A percentile compares a stretch with the other conserved stretches of the same genome.
These are phyloP conservation scores for Heliothis subflexa DNA, from an alignment of 1,140 invertebrate species.

Conservation along the genomic window DNA sequence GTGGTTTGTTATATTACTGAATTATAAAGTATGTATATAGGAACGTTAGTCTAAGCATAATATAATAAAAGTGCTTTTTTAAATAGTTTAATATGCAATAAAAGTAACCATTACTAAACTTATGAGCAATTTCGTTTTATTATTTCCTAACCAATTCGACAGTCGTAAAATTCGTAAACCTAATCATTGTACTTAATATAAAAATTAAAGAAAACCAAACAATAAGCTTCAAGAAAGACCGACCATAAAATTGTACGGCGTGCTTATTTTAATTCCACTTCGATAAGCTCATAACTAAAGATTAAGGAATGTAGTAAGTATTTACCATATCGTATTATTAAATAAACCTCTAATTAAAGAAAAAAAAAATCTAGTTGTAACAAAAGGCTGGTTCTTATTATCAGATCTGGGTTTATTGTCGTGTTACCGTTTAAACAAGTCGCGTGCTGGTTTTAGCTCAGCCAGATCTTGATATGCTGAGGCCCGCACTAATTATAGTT, in stretches of 20 bases:
- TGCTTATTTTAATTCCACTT: constrained; percentile 22
- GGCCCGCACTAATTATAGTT: constrained; percentile 76
- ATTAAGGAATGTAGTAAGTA: constrained; percentile 38
- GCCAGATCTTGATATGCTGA: constrained; percentile 73
- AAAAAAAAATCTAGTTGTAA: constrained; percentile 67
- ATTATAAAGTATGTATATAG: too few species aligned
- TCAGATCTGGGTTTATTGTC: constrained; percentile 69
- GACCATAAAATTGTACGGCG: constrained; percentile 17
- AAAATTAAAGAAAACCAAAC: background rate
- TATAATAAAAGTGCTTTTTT: constrained; percentile 10
- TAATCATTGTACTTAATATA: background rate
- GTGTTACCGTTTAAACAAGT: constrained; percentile 68
- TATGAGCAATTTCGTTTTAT: background rate
- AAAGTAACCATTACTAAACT: constrained; percentile 12
- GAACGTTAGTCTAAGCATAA: constrained; percentile 15
- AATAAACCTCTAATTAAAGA: constrained; percentile 54
- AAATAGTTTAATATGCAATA: background rate
- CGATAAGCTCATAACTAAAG: constrained; percentile 34
- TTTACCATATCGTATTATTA: constrained; percentile 48
- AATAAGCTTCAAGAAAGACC: constrained; percentile 16
- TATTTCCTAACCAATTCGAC: background rate
- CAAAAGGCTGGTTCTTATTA: constrained; percentile 59
- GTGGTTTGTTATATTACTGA: too few species aligned
- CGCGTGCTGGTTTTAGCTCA: constrained; percentile 68
- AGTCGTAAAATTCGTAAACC: background rate